A percentile compares a stretch with the other conserved stretches of the same genome.
phyloP scores from a whole-genome alignment of 2,888 invertebrate genomes.

The Dryobota labecula region DNA sequence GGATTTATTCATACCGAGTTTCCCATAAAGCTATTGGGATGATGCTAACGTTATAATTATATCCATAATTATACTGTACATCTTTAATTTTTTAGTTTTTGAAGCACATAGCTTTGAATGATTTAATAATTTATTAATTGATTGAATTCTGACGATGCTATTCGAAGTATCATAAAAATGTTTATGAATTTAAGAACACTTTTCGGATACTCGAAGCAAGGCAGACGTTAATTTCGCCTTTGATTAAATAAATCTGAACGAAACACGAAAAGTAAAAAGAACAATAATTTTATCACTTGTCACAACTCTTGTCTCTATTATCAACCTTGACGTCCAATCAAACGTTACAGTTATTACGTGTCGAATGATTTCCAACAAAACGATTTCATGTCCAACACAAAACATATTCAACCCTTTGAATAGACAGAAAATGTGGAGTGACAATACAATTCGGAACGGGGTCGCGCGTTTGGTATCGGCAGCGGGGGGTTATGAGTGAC shows the following conservation, averaged over 20 bases:
- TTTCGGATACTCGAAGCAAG: not conserved
- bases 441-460: conserved; percentile 70
- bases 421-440: conserved; percentile 66
- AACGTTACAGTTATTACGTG: conserved; percentile 60
- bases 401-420: conserved; percentile 69
- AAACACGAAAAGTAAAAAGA: conserved; percentile 12
- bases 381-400: conserved; percentile 64
- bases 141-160: not conserved
- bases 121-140: not conserved
- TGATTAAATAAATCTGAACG: not conserved
- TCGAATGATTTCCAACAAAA: conserved; percentile 64
- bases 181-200: not conserved
- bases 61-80: not conserved
- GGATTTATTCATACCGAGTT: not conserved
- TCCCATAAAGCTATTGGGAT: not conserved
- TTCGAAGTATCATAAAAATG: not conserved
- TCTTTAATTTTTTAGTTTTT: not conserved
- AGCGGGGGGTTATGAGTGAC: conserved; percentile 60
- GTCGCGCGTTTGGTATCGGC: conserved; percentile 46
- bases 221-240: not conserved
- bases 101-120: not conserved
- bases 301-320: conserved; percentile 41
- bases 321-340: conserved; percentile 48
- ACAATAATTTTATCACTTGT: conserved; percentile 18
- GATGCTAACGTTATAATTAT: not conserved